Evolutionary conservation across 2,113 vertebrate genomes (phyloP), one percentile per base, ranked within the genome.

Genomic region (Callocephalon fimbriatum): DNA sequence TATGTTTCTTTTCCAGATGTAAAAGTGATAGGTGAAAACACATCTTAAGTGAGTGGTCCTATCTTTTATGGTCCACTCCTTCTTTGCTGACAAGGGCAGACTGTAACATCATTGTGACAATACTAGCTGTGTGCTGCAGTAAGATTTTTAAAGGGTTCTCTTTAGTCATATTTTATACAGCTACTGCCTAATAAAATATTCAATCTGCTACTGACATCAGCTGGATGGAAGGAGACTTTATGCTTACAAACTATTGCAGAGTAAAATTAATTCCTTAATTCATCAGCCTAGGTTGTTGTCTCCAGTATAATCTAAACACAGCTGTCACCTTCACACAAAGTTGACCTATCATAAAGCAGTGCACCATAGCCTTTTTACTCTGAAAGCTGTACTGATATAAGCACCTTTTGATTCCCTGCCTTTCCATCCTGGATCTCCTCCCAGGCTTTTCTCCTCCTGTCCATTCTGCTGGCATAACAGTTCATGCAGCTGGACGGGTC

Each of bases 181-280:
- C 37, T 70, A 15, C 27, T 81, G 29, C 47, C 61, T 86, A 86
- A 79, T 59, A 68, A 94, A 93, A 94, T 51, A 61, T 44, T 91
- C 6, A 2, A 80, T 79, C 51, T 70, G 16, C 67, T 94, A 91
- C 79, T 94, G 91, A 97, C 95, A 92, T 95, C 89, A 95, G 53
- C 67, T 96, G 88, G 91, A 91, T 40, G 10, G 67, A 94, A 80
- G 59, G 18, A 86, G 75, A 56, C 76, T 82, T 83, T 61, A 51
- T 47, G 26, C 40, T 88, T 61, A 54, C 6, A 47, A 50, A 50
- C 22, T 32, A 11, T 18, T 32, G 23, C 45, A 45, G 51, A 67
- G 25, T 48, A 75, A 68, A 75, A 90, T 26, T 16, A 88, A 51
- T 38, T n/a, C 21, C 56, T 59, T 61, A 54, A 61, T 68, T 72